Evolutionary conservation across 2,888 invertebrate genomes (phyloP).

Genomic region (Nymphalis urticae): DNA sequence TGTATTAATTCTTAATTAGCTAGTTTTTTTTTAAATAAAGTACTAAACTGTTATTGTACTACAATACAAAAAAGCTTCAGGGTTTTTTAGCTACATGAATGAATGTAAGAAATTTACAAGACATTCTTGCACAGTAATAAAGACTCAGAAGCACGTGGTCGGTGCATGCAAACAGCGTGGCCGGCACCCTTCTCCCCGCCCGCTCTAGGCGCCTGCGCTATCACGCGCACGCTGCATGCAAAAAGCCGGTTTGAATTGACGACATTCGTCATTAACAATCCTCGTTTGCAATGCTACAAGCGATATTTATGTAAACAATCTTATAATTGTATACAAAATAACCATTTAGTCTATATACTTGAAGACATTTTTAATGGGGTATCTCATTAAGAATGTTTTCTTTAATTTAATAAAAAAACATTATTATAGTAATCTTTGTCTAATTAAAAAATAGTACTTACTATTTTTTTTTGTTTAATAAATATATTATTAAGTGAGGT

Average conservation of each 20-base stretch:
- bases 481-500: too few relatives aligned
- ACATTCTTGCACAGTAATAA: slow-evolving; percentile 52
- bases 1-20: too few relatives aligned
- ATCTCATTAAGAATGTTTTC: too few relatives aligned
- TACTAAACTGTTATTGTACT: too few relatives aligned
- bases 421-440: too few relatives aligned
- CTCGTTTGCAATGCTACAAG: slow-evolving; percentile 20
- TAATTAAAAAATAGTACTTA: too few relatives aligned
- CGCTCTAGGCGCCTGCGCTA: slow-evolving; percentile 37
- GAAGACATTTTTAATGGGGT: too few relatives aligned
- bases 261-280: slow-evolving; percentile 23
- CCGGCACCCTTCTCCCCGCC: slow-evolving; percentile 25
- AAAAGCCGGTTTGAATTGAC: slow-evolving; percentile 50
- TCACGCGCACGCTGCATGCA: slow-evolving; percentile 55
- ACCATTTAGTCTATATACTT: neutral
- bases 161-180: slow-evolving; percentile 69
- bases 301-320: slow-evolving; percentile 16
- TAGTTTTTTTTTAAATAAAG: too few relatives aligned
- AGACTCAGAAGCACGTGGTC: slow-evolving; percentile 65
- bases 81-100: neutral
- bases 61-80: too few relatives aligned
- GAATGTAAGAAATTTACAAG: too few relatives aligned
- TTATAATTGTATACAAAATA: slow-evolving; percentile 6
- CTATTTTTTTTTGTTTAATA: too few relatives aligned
- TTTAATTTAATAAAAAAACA: too few relatives aligned